phyloP scores from a whole-genome alignment of 2,888 invertebrate species.

The Charanyca ferruginea region DNA sequence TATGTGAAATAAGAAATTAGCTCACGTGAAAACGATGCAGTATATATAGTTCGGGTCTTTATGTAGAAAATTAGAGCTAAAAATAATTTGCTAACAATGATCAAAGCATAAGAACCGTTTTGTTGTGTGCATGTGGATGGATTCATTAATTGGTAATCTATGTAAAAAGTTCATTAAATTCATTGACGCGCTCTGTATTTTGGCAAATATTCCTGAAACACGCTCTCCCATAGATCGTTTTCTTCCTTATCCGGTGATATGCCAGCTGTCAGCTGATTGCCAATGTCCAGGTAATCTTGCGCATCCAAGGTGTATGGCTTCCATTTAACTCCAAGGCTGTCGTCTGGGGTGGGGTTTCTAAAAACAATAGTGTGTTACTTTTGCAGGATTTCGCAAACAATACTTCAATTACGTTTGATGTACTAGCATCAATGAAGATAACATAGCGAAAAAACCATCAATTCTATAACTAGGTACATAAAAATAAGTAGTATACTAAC shows the following conservation, averaged over 20 bases:
- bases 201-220: constrained; percentile 70
- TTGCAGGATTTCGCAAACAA: background rate
- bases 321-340: constrained; percentile 70
- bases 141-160: no score
- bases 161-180: no score
- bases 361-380: constrained; percentile 3
- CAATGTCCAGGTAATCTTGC: constrained; percentile 72
- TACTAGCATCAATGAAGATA: no score
- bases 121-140: no score
- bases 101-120: no score
- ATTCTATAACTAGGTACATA: no score
- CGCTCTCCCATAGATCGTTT: constrained; percentile 72
- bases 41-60: no score
- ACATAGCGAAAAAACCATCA: no score
- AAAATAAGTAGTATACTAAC: constrained; percentile 67
- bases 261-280: constrained; percentile 63
- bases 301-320: constrained; percentile 64
- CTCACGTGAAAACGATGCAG: no score
- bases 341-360: constrained; percentile 78
- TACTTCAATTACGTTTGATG: no score
- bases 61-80: no score
- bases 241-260: constrained; percentile 71
- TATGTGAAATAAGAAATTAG: background rate
- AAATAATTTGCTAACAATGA: background rate
- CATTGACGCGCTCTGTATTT: constrained; percentile 47